Evolutionary conservation across 2,888 invertebrate species (phyloP), one percentile per base, ranked within the genome.

Genomic region (Sarcophaga carnaria): DNA sequence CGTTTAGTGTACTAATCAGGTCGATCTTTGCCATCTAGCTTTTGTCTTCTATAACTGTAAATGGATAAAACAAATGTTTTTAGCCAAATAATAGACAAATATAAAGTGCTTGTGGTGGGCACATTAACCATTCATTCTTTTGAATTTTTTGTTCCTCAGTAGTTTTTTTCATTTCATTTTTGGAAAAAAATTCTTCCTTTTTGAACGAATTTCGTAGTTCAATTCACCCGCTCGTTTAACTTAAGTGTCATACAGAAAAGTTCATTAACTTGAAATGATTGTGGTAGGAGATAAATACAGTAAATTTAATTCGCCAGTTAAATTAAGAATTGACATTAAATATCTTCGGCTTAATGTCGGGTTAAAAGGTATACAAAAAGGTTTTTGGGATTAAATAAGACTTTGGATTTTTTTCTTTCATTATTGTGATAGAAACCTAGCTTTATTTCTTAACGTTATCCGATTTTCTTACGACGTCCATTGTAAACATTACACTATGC

Each of bases 221-320:
- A 25, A 49, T 69, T 81, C 67, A 75, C 70, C 49, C 20, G 67
- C 81, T 76, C 54, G 63, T 69, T 81, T 81, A 76, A 76, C 54
- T 76, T 76, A 82, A 82, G 67, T 80, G 59, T 70, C 76, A 82
- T 82, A 76, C 70, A 82, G 22, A 82, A 82, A 76, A 76, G 81
- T 76, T 76, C 76, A 82, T 82, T 82, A 82, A 76, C 70, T 70
- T 71, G n/a, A 60, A 20, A 10, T 10, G 67, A 62, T 79, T 60
- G 25, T 27, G 17, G n/a, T 63, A 45, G n/a, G 5, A 47, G 45
- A 59, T n/a, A 70, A 49, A 37, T 47, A 60, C 5, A 22, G 20
- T 20, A 20, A 20, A 20, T 20, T 20, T 20, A 20, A 37, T 37
- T 8, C 37, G 8, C 37, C 37, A 8, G 8, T 37, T 37, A 37